A percentile compares a stretch with the other conserved stretches of the same genome.
Evolutionary conservation across 2,113 vertebrate genomes (phyloP).

Genomic region (Noctilio leporinus): DNA sequence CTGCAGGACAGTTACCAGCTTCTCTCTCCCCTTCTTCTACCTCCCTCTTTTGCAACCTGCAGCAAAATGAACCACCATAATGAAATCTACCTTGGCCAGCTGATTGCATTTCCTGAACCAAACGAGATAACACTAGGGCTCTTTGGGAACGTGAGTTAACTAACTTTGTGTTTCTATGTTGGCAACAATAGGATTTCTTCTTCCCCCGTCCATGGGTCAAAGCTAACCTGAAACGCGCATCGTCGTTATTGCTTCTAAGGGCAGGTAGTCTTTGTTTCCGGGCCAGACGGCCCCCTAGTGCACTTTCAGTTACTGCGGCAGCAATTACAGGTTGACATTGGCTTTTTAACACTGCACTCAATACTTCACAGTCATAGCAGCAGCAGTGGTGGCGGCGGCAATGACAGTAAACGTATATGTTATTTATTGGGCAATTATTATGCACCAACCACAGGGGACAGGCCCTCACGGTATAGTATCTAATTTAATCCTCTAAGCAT

Average conservation of each 20-base stretch:
- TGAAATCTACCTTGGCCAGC: background rate
- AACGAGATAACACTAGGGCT: background rate
- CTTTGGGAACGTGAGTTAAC: background rate
- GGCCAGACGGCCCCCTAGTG: background rate
- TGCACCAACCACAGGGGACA: background rate
- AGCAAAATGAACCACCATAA: background rate
- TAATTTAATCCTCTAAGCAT: background rate
- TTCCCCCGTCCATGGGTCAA: background rate
- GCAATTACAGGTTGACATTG: background rate
- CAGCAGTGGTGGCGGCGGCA: background rate
- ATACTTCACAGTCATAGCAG: background rate
- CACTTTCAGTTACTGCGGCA: background rate
- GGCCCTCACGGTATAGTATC: background rate
- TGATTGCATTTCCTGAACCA: conserved; percentile 14
- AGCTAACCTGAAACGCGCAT: background rate
- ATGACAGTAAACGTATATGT: background rate
- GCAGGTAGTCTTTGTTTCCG: background rate
- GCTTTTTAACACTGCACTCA: background rate
- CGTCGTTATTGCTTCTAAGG: background rate
- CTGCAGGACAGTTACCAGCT: too few relatives aligned
- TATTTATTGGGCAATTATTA: background rate
- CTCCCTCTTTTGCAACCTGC: background rate
- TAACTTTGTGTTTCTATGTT: background rate
- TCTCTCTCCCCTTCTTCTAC: background rate
- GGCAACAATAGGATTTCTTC: background rate